Evolutionary conservation across 2,797 vertebrate species (phyloP), one percentile per base, ranked within the genome.

Genomic region (Coregonus suidteri): DNA sequence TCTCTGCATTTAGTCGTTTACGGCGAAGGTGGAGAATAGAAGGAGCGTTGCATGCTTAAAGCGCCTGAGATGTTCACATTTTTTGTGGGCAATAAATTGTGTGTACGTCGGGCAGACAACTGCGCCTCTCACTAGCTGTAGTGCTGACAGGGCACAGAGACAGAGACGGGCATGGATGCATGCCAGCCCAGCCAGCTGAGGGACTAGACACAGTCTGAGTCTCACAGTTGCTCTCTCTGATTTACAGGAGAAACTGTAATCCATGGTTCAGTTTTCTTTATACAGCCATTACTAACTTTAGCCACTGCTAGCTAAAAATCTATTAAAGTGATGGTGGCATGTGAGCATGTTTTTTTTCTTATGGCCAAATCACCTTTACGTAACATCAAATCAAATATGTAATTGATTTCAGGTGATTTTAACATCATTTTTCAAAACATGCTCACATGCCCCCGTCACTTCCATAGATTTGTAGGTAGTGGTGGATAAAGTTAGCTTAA

Each of bases 21-120:
- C 86, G 88, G 85, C 77, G 78, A 81, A 81, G 81, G 80, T 84
- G 79, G 83, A 74, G 86, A 91, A 88, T 87, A 91, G 91, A 86
- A 92, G 93, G 91, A 91, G 90, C 81, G 72, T 90, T 73, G 2
- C 9, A 47, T 47, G 41, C 41, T 47, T 80, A 79, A 90, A 89
- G 87, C 88, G 86, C 85, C 81, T 78, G 84, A 89, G 90, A 92
- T 88, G 86, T 92, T 92, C 87, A 87, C 91, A 91, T 94, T 94
- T 91, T 84, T 85, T 89, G 81, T 72, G 88, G 81, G 89, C 88
- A 90, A 90, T 94, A 93, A 93, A 94, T 93, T 88, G 84, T 82
- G 79, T 80, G 25, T 83, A 87, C 81, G 18, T 47, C 41, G 9
- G 41, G 41, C 41, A 11, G 9, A 9, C 9, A 11, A 79, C 30